Base-by-base conservation (phyloP, 1,140 invertebrate genomes). In the Vollenhovia emeryi region DNA sequence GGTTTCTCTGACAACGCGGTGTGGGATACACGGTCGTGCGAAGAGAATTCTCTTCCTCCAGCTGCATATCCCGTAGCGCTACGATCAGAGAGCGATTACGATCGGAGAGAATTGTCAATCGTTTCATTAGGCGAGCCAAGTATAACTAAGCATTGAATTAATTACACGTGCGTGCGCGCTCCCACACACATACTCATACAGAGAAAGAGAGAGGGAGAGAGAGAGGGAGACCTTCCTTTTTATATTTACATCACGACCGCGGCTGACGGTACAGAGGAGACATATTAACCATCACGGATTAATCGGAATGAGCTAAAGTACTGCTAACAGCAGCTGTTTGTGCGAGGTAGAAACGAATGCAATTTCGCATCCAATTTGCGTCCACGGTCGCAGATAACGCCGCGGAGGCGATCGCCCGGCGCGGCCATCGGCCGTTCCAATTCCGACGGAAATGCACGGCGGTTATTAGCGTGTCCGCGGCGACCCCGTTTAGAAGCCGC, bases 361-460 rank as follows among this genome's bases (percentile, higher is more conserved):
- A 64, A 18, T 71, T 87, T 71, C 55, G 78, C 71, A 73, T 89
- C 52, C 73, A 74, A 84, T 80, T 86, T 66, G 52, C 48, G 79
- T 71, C 59, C 55, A 80, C 85, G 64, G 75, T 79, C 52, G 85
- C 79, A 86, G 85, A 86, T 89, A 89, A 89, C 79, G 78, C 27
- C 79, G 78, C 27, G 36, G 75, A 66, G 45, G 36, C 75, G 24
- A 66, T 57, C 33, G 43, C 33, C 33, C 33, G 6, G 33, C 2
- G 33, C 33, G 33, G 0, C 18, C 36, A 24, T 24, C 52, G 24
- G 45, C 43, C 59, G 76, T 79, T 68, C 48, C 33, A 79, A 79
- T 79, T 79, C 48, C 62, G 43, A 71, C 50, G 66, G 78, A 82
- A 82, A 82, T 40, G 24, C 36, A 57, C 24, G 50, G 60, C 24